Evolutionary conservation across 2,888 invertebrate species (phyloP).

Genomic region (Drosophila neutralis): DNA sequence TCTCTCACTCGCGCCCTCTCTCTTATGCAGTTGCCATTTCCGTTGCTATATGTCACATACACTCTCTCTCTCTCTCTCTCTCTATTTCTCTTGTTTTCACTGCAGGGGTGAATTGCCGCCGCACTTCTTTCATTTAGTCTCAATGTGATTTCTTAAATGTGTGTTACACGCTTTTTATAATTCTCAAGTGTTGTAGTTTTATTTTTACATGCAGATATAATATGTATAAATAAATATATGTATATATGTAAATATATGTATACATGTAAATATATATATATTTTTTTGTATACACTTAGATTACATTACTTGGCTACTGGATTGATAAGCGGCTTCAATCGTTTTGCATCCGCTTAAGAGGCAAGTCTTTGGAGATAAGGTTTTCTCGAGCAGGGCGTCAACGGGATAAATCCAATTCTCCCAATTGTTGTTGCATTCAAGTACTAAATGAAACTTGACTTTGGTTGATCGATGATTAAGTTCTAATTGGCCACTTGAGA

Average conservation of each 20-base stretch:
- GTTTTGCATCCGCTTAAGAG: background rate
- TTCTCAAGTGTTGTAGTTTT: constrained; percentile 11
- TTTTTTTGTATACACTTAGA: constrained; percentile 21
- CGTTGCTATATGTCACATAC: constrained; percentile 51
- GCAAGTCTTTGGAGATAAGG: background rate
- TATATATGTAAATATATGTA: background rate
- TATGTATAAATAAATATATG: background rate
- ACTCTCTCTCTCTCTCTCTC: background rate
- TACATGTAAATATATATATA: background rate
- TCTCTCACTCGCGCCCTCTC: constrained; percentile 1
- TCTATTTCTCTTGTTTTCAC: constrained; percentile 18
- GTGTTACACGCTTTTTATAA: constrained; percentile 23
- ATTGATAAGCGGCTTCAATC: constrained; percentile 50
- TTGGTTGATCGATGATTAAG: constrained; percentile 3
- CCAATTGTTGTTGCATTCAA: constrained; percentile 31
- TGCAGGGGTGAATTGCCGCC: constrained; percentile 62
- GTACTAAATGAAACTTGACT: constrained; percentile 2
- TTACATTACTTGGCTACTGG: constrained; percentile 32
- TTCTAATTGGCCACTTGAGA: constrained; percentile 16
- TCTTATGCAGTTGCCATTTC: constrained; percentile 61
- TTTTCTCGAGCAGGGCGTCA: background rate
- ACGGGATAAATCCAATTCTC: constrained; percentile 4
- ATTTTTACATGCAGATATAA: constrained; percentile 9
- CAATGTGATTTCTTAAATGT: constrained; percentile 35
- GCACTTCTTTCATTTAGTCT: constrained; percentile 55